A percentile compares a stretch with the other conserved stretches of the same genome.
Conservation (phyloP, 2,113 vertebrate genomes). For the Petrocephalus microphthalmus region DNA sequence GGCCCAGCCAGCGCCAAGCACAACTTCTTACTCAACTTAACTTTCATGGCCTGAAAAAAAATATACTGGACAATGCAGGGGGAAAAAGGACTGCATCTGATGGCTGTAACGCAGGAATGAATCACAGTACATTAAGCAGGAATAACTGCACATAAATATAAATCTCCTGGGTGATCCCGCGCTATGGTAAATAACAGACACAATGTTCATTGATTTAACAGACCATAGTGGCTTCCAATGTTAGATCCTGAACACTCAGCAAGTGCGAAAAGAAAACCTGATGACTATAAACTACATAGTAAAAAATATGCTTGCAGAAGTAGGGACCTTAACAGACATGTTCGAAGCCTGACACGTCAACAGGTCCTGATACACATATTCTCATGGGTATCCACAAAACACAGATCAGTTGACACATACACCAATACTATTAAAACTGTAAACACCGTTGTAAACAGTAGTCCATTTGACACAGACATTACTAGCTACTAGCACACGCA, state of each 20-base stretch:
- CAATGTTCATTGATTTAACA: background rate
- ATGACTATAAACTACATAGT: background rate
- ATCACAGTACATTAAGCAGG: background rate
- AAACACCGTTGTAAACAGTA: background rate
- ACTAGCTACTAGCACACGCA: background rate
- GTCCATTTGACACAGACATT: background rate
- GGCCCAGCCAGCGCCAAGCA: background rate
- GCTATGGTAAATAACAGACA: background rate
- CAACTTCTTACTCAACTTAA: background rate
- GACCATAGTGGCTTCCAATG: background rate
- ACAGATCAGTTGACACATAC: background rate
- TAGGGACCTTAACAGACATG: background rate
- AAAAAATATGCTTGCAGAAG: background rate
- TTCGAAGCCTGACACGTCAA: background rate
- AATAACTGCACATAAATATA: background rate
- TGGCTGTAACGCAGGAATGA: background rate
- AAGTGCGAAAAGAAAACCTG: background rate
- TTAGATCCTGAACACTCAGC: background rate
- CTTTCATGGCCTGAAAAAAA: background rate
- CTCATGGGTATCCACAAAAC: background rate
- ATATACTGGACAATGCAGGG: constrained; percentile 8
- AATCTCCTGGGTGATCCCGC: background rate
- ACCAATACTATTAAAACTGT: background rate
- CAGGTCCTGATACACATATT: background rate
- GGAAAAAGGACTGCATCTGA: background rate